A percentile compares a stretch with the other conserved stretches of the same genome.
These are phyloP conservation scores for Apteryx mantelli DNA, from an alignment of 2,113 vertebrate species.

Conservation along the genomic window DNA sequence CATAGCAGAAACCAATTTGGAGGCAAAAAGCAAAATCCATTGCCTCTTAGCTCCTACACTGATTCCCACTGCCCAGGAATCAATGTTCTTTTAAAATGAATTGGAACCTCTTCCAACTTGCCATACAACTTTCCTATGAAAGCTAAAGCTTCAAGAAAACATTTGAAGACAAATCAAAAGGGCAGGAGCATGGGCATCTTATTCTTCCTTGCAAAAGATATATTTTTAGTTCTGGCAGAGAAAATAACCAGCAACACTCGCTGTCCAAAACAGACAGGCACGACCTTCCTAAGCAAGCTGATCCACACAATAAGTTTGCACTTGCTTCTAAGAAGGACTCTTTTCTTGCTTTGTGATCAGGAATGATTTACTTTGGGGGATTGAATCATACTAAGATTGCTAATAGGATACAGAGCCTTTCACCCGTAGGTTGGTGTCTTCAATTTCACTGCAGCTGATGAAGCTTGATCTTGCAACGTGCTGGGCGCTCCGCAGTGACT, in stretches of 20 bases:
- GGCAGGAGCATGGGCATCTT: background rate
- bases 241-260: background rate
- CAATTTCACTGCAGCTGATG: background rate
- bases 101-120: background rate
- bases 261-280: background rate
- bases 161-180: background rate
- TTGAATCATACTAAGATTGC: background rate
- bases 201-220: background rate
- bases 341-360: background rate
- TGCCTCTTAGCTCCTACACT: background rate
- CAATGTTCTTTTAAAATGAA: background rate
- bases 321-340: background rate
- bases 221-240: background rate
- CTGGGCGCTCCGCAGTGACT: fast-evolving
- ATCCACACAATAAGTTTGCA: background rate
- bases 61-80: fast-evolving
- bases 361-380: background rate
- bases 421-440: background rate
- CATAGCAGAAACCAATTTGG: background rate
- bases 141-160: background rate
- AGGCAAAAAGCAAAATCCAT: background rate
- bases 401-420: background rate
- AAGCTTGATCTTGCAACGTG: background rate
- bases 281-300: background rate
- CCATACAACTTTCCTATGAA: background rate